Percentiles rank a stretch among this genome's conserved stretches.
phyloP scores from a whole-genome alignment of 2,113 vertebrate genomes.

The Xiphophorus maculatus region DNA sequence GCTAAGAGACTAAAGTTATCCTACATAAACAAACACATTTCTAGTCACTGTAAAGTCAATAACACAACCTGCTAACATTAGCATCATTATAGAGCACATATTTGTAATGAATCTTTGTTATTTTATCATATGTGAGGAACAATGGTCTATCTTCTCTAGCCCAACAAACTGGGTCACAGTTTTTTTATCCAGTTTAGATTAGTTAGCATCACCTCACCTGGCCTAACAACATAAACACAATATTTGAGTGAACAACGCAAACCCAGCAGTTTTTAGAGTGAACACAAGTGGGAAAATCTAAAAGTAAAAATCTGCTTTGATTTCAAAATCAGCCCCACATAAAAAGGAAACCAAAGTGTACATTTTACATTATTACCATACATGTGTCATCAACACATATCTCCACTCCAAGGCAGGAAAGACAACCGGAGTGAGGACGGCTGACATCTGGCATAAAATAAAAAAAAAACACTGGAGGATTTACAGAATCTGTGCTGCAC shows the following conservation, averaged over 20 bases:
- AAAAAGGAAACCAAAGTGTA: not conserved
- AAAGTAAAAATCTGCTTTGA: not conserved
- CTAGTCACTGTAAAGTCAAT: not conserved
- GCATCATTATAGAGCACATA: not conserved
- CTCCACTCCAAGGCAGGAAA: conserved; percentile 16
- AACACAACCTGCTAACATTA: not conserved
- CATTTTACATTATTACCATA: conserved; percentile 5
- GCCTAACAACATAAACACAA: not conserved
- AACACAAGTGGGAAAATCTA: not conserved
- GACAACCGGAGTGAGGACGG: conserved; percentile 26
- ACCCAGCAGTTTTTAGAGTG: not conserved
- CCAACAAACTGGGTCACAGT: too few relatives aligned
- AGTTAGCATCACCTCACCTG: too few relatives aligned
- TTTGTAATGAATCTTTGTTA: not conserved
- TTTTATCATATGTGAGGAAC: not conserved
- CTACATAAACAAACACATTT: not conserved
- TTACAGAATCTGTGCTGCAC: conserved; percentile 20
- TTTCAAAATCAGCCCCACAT: not conserved
- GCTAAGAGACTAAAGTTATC: not conserved
- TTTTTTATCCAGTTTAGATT: too few relatives aligned
- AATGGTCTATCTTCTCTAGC: too few relatives aligned
- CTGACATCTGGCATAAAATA: conserved; percentile 1
- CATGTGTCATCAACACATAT: conserved; percentile 28
- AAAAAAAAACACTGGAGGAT: conserved; percentile 30
- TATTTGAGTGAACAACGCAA: not conserved